Conservation (phyloP, 1,140 invertebrate species). For the Triops cancriformis region DNA sequence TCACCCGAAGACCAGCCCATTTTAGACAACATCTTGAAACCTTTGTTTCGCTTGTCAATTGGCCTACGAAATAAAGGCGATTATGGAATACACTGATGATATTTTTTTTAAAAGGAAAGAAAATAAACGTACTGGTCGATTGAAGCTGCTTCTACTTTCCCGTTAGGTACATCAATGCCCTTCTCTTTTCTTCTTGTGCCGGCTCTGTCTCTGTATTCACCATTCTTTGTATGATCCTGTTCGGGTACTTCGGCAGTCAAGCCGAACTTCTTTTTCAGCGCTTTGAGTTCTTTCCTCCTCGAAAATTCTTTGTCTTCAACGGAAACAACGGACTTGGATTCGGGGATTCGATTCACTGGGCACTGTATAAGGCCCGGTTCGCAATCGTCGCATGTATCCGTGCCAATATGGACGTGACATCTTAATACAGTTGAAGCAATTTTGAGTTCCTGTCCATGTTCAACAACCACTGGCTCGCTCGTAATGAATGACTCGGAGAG, state of each 20-base stretch:
- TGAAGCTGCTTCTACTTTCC: constrained; percentile 70
- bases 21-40: constrained; percentile 77
- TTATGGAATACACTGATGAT: not conserved
- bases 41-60: constrained; percentile 69
- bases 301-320: constrained; percentile 22
- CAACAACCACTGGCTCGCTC: constrained; percentile 20
- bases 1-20: constrained; percentile 89
- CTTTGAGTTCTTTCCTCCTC: constrained; percentile 62
- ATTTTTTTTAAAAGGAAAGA: not conserved
- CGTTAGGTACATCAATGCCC: constrained; percentile 70
- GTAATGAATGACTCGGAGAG: constrained; percentile 20
- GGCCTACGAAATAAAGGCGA: constrained; percentile 46
- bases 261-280: constrained; percentile 74
- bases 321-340: not conserved
- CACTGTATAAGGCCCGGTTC: constrained; percentile 66
- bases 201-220: constrained; percentile 65
- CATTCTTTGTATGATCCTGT: constrained; percentile 28
- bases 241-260: constrained; percentile 44
- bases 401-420: constrained; percentile 76
- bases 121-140: constrained; percentile 58
- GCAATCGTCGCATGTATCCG: constrained; percentile 77
- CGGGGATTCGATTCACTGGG: not conserved
- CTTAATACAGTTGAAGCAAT: constrained; percentile 64
- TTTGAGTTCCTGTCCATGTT: constrained; percentile 32
- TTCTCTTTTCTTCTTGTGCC: constrained; percentile 59